Base-by-base conservation (phyloP, 1,140 invertebrate species). In the Harpegnathos saltator region DNA sequence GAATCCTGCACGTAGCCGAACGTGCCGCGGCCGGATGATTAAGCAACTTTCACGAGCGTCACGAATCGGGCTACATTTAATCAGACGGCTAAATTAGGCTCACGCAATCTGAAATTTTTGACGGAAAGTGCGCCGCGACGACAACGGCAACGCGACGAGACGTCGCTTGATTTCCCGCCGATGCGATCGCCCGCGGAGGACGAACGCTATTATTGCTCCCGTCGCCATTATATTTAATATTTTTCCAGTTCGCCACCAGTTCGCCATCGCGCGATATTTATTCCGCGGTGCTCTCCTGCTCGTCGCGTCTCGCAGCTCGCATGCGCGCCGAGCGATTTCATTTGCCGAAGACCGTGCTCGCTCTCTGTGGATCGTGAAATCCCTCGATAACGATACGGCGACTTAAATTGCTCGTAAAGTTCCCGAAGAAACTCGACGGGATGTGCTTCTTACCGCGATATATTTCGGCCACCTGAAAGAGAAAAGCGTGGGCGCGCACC, bases 41-140 rank as follows among this genome's bases (percentile, higher is more conserved):
- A 75, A n/a, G 59, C 44, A 63, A 75, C 59, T 75, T 75, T 24
- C 59, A 63, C 26, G 44, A 63, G 52, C 26, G 26, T 63, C 73
- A 75, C 44, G 26, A 75, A 75, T 15, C 50, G 38, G 9, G 22
- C 24, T 75, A 75, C 59, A 63, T 75, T 75, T 75, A 75, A 75
- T 75, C 59, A 75, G n/a, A 3, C 44, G 22, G 58, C 15, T 33
- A 72, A 81, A 72, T 80, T 81, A 58, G 24, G 33, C 52, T 71
- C 54, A 50, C 24, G 33, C 50, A 38, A 69, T 44, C 50, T 62
- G 12, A 9, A 52, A 52, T 63, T 63, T 74, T 75, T 38, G 12
- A 14, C 14, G 0, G 19, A 72, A 38, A 38, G 17, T 58, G n/a
- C n/a, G n/a, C n/a, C n/a, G n/a, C n/a, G n/a, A n/a, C n/a, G n/a